These are phyloP conservation scores for Cerastis rubricosa DNA, from an alignment of 2,888 invertebrate genomes.

Conservation along the genomic window DNA sequence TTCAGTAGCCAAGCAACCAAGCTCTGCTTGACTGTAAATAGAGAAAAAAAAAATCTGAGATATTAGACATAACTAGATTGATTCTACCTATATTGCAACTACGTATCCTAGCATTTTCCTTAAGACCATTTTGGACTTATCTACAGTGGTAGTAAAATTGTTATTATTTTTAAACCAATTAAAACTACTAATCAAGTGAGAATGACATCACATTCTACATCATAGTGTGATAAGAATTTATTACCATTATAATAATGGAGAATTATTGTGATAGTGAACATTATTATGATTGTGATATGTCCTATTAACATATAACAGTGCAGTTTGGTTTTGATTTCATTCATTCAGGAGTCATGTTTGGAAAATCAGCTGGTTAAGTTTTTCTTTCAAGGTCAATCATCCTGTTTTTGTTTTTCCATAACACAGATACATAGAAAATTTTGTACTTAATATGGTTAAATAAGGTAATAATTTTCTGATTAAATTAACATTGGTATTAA, in stretches of 20 bases:
- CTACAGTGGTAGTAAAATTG: conserved; percentile 6
- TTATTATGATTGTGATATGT: conserved; percentile 17
- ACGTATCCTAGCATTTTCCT: conserved; percentile 23
- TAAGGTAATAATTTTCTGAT: neutral
- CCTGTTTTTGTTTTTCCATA: neutral
- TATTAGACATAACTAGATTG: too few species aligned
- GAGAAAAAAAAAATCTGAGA: too few species aligned
- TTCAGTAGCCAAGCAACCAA: too few species aligned
- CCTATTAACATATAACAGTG: neutral
- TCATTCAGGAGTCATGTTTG: neutral
- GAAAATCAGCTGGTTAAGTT: neutral
- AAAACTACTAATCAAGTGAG: conserved; percentile 33
- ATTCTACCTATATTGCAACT: too few species aligned
- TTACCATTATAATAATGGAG: conserved; percentile 29
- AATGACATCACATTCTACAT: conserved; percentile 57
- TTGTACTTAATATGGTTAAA: neutral
- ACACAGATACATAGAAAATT: neutral
- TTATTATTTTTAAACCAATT: conserved; percentile 51
- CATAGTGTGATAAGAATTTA: conserved; percentile 54
- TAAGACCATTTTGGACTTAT: conserved; percentile 12
- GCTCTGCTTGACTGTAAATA: too few species aligned
- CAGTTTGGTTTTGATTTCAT: conserved; percentile 15
- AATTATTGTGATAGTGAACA: conserved; percentile 35
- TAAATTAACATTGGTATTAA: neutral
- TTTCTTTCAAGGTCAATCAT: neutral